Evolutionary conservation across 1,140 invertebrate genomes (phyloP), one percentile per base, ranked within the genome.

Genomic region (Drosophila elegans): DNA sequence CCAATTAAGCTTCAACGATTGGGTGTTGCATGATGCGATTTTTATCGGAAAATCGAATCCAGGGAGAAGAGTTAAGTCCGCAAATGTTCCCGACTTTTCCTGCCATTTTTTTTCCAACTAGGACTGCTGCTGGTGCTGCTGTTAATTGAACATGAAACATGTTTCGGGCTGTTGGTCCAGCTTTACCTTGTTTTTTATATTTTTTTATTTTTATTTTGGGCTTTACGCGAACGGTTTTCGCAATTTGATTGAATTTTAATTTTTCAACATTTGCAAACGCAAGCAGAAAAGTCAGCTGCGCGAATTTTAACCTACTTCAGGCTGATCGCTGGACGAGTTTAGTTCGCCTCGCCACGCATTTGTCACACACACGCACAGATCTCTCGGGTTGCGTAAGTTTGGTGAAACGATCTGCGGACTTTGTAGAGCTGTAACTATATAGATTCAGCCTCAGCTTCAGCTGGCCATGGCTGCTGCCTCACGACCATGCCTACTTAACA

Each of bases 241-340:
- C 80, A 81, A 83, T 83, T 78, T 83, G 69, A 83, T 82, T 82
- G 78, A 82, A 82, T 81, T 81, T 83, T 83, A 81, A 81, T 81
- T 81, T 81, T 77, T 79, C 55, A 73, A 59, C 59, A 79, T 78
- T 69, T 78, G 57, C 63, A 74, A 74, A 79, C 60, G 59, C 77
- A 60, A 79, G 67, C 71, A 60, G 60, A 81, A 74, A 67, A 76
- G 63, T 76, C 74, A 76, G 74, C 74, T 66, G 68, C 75, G 79
- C 68, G 27, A 56, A 59, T 76, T 76, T 78, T 78, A 81, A 83
- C 80, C 80, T 83, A 83, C 79, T 82, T 83, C 76, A 64, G 75
- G 53, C 63, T 62, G 53, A 72, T 72, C 60, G 73, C 73, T 61
- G 66, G 74, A 78, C 74, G 74, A 78, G 75, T 78, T 78, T 78